phyloP scores from a whole-genome alignment of 2,888 invertebrate genomes.

The Ophraella communa region DNA sequence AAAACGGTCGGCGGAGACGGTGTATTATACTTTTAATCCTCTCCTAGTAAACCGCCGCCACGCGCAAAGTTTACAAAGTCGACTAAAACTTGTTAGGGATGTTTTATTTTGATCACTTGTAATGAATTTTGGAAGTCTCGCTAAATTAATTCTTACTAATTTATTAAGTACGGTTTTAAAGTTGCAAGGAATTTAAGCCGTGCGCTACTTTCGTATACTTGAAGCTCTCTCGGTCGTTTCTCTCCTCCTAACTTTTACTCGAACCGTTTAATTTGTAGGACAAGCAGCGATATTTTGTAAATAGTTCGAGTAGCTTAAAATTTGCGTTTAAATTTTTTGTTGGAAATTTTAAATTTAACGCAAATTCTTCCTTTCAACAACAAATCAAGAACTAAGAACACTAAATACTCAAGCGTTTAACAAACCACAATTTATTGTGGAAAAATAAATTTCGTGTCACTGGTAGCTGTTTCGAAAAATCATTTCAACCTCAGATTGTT shows the following conservation, averaged over 20 bases:
- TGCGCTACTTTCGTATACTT: background rate
- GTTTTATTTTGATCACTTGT: constrained; percentile 29
- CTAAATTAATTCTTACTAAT: constrained; percentile 32
- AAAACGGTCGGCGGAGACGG: too few species aligned
- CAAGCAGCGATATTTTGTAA: constrained; percentile 1
- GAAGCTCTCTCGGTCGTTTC: background rate
- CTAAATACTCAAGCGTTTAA: too few species aligned
- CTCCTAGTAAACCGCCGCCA: background rate
- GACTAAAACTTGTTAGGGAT: constrained; percentile 6
- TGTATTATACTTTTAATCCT: constrained; percentile 14
- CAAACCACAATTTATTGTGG: too few species aligned
- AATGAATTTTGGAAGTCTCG: constrained; percentile 23
- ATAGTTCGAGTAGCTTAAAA: background rate
- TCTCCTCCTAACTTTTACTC: background rate
- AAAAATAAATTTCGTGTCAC: too few species aligned
- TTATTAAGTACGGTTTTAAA: constrained; percentile 31
- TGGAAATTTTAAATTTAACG: too few species aligned
- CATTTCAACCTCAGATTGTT: too few species aligned
- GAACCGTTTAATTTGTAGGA: constrained; percentile 7
- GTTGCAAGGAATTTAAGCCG: constrained; percentile 26
- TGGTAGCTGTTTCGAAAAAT: too few species aligned
- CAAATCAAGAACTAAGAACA: too few species aligned
- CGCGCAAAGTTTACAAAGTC: constrained; percentile 6
- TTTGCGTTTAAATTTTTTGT: background rate
- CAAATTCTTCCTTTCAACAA: too few species aligned